These are phyloP conservation scores for Graphium colonna DNA, from an alignment of 2,888 invertebrate genomes.

Conservation along the genomic window DNA sequence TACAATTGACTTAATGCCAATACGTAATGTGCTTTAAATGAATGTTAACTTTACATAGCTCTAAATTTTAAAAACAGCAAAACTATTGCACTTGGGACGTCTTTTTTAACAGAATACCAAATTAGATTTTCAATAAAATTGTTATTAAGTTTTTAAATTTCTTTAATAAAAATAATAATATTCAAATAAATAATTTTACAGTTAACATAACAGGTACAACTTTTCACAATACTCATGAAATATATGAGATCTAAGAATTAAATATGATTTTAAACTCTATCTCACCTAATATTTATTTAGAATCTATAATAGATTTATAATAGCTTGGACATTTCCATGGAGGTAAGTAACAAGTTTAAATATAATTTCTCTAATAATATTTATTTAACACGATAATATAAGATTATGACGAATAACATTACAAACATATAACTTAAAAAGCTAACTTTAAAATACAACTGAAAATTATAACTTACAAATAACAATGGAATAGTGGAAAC, in stretches of 20 bases:
- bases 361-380: not conserved
- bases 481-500: not conserved
- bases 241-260: not conserved
- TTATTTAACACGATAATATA: not conserved
- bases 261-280: conserved; percentile 28
- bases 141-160: conserved; percentile 22
- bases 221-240: not conserved
- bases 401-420: not conserved
- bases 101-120: no score
- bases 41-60: no score
- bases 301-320: conserved; percentile 5
- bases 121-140: no score
- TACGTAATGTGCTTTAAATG: no score
- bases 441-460: not conserved
- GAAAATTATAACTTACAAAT: not conserved
- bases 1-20: no score
- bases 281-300: conserved; percentile 12
- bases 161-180: conserved; percentile 36
- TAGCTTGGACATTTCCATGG: not conserved
- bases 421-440: not conserved
- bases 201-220: conserved; percentile 22
- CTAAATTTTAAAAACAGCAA: no score
- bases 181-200: conserved; percentile 26
- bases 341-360: not conserved
- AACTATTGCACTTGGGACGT: no score